Base-by-base conservation (phyloP, 1,140 invertebrate species). In the Zaprionus gabonicus region DNA sequence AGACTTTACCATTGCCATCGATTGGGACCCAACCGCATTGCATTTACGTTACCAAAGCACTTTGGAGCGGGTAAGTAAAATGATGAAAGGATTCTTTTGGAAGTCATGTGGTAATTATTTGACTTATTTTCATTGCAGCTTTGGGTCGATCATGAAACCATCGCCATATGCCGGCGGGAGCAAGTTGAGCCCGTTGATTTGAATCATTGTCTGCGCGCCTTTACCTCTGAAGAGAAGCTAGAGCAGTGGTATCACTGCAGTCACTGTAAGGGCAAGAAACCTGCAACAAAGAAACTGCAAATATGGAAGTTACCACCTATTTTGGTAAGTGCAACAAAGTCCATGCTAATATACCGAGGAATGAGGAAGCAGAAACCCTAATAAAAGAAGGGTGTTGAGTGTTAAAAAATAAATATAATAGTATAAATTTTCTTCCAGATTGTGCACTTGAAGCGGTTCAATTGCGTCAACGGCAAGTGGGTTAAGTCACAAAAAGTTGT, bases 401-500 rank as follows among this genome's bases (percentile, higher is more conserved):
- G 1, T 23, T 23, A 31, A 9, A 31, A 31, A 31, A 31, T 31
- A 31, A 9, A 31, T 31, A 25, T 31, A 0, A 9, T 3, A 44
- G 46, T 27, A 41, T 49, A 1, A 0, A 31, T 34, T 15, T 7
- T 1, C 28, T 92, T 94, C 17, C 92, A 98, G 97, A 97, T 98
- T 87, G 95, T 98, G 9, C 97, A 98, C 91, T 92, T 98, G 63
- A 98, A 98, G 91, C 94, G 97, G 31, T 98, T 98, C 93, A 97
- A 98, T 93, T 97, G 95, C 86, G 95, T 97, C 7, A 97, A 97
- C 92, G 96, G 95, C 83, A 96, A 97, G 90, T 98, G 97, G 97
- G 96, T 98, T n/a, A 98, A 98, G 92, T 98, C 97, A 0, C 97
- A 97, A 88, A 98, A 98, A 93, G 96, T 97, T 51, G 97, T 98